Base-by-base conservation (phyloP, 2,113 vertebrate genomes). In the Chamaetylas fuelleborni region DNA sequence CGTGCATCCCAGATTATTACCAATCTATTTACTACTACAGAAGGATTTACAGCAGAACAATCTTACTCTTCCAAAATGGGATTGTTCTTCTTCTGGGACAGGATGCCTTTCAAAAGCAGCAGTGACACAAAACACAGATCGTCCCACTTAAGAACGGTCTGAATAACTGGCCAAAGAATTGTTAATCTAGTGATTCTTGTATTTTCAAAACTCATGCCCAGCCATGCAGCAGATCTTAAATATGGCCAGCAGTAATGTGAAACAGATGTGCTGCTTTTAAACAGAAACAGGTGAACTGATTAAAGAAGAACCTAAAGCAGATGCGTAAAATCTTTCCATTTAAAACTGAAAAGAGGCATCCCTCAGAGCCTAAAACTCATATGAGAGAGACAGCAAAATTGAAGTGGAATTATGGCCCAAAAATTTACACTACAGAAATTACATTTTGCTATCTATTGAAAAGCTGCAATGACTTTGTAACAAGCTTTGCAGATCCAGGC, bases 221-320 rank as follows among this genome's bases (percentile, higher is more conserved):
- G 91, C 91, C 92, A 86, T 81, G 88, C 43, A 94, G 90, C 70
- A 87, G 90, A 97, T 96, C 79, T 84, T 93, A 94, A 95, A 95
- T 90, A 97, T 96, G 92, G 81, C 78, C 88, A 92, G 67, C 48
- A 82, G 54, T 95, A 95, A 97, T 9, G 36, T 57, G 82, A 96
- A 97, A 85, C 97, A 97, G 67, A 96, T 96, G 95, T 80, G 58
- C 56, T 88, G 65, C 54, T 83, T 92, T 96, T 96, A 97, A 97
- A 86, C 79, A 96, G 94, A 97, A 97, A 95, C 96, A 96, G 94
- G 96, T 97, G 94, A 96, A 91, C 81, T 86, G 83, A 96, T 93
- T 97, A 93, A 96, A 96, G 71, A 90, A 58, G 92, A 96, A 95
- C 84, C 62, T 86, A 92, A 97, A 96, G 86, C 96, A 97, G 93